Evolutionary conservation across 2,888 invertebrate species (phyloP), one percentile per base, ranked within the genome.

Genomic region (Julus scanicus): DNA sequence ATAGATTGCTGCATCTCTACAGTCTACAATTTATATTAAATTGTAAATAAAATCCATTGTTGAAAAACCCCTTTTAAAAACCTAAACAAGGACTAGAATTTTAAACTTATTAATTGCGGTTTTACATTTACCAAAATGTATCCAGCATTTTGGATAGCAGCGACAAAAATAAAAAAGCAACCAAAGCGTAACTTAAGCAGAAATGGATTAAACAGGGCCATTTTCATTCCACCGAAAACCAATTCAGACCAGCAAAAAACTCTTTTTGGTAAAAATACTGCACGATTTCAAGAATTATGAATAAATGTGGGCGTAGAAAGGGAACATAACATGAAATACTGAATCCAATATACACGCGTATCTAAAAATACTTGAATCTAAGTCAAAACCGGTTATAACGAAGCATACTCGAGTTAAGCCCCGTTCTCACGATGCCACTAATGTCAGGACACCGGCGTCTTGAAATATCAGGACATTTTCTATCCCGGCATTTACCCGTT

Each of bases 41-140:
- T n/a, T n/a, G 2, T n/a, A 63, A 63, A 63, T 17, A 20, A n/a
- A 53, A 63, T 63, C 0, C 13, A 57, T 57, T 57, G 15, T 17
- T 1, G 57, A 44, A 44, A 44, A 63, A n/a, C 63, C n/a, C 63
- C 63, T 20, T 63, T 63, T n/a, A n/a, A 63, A 63, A 20, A n/a
- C n/a, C n/a, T n/a, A 6, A 63, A 63, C 6, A 63, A 63, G 29
- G 71, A 71, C 71, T 71, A 71, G 71, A 71, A 29, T 71, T 71
- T 71, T 71, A 20, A 71, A 71, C 29, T 71, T 29, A 29, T 11
- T 29, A 71, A 29, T 71, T 71, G 20, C 29, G 8, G 20, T 20
- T 71, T 63, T 63, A 63, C n/a, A 20, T 63, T 63, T 63, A 63
- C n/a, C n/a, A 63, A 63, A 63, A 63, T 63, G 63, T n/a, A 17